Evolutionary conservation across 2,113 vertebrate species (phyloP), one percentile per base, ranked within the genome.

Genomic region (Periophthalmus modestus): DNA sequence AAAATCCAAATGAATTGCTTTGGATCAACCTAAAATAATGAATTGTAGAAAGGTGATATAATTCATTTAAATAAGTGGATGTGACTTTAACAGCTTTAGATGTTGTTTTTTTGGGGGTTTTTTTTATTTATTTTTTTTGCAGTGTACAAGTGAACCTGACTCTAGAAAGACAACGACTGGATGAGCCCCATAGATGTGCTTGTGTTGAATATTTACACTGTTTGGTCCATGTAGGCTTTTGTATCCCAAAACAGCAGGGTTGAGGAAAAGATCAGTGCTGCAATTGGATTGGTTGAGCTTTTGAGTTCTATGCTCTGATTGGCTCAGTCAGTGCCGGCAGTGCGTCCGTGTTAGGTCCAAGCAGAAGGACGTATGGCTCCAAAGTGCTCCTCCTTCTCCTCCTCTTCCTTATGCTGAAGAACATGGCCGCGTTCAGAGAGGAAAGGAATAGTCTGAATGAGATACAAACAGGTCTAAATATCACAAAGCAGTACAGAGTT

Each of bases 121-220:
- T n/a, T n/a, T n/a, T n/a, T n/a, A n/a, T n/a, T n/a, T n/a, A n/a
- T n/a, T n/a, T n/a, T n/a, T 3, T 28, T 28, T 28, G 28, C 55
- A 57, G 21, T 23, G 55, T 13, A 52, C 48, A 19, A 52, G 48
- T 57, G 79, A 77, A 84, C 67, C 79, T 72, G 91, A 88, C 92
- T 93, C 82, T 77, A 89, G 70, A 89, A 68, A 89, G 88, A 91
- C 82, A 93, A 87, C 88, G 84, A 87, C 78, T 92, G 91, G 90
- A 89, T 54, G 69, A 80, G 79, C 78, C 63, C 70, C 70, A 91
- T 92, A 92, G 91, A 79, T 88, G 79, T 87, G 85, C 85, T n/a
- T 76, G 77, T 77, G 67, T 70, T 58, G 69, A 82, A 33, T 96
- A 95, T 97, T 93, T 95, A 97, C 93, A 97, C 78, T 71, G 19